Base-by-base conservation (phyloP, 1,140 invertebrate species). In the Teleogryllus occipitalis region DNA sequence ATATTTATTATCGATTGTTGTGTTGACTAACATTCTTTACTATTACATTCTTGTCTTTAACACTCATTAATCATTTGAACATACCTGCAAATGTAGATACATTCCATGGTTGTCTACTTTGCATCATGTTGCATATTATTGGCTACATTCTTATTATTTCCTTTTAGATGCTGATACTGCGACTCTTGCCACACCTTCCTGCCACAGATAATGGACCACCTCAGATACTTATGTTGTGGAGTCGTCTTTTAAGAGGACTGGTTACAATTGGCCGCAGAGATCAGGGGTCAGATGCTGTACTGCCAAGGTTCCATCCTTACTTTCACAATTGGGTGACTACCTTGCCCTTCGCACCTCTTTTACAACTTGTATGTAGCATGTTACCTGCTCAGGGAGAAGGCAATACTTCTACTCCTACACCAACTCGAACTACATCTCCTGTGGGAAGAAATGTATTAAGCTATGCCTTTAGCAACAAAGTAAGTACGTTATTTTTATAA, bases 231-330 rank as follows among this genome's bases (percentile, higher is more conserved):
- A 21, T 14, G 15, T 2, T 78, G 7, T 78, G 78, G 78, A 46
- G 78, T 39, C 47, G 8, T 7, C 48, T 78, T 47, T 47, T 78
- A 12, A 21, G 46, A 10, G 54, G 78, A 3, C 12, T 78, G 7
- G 73, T 73, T n/a, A 46, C 65, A 14, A 78, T 78, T 47, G 54
- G 49, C 47, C 48, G 65, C 14, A 49, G 78, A 49, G 78, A 78
- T 49, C 54, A 74, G 47, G 78, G 39, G 7, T 22, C 48, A 15
- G 78, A 74, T 46, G 46, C 65, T 21, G 8, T 74, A 8, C 22
- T 78, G 21, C 78, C 78, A 46, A 47, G 78, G 21, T 78, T 78
- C 27, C 54, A 78, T 22, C 78, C 78, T n/a, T 22, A 78, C 46
- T 47, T 78, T 8, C 47, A 78, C 21, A 46, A 8, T 10, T 79